Conservation (phyloP, 2,888 invertebrate genomes). For the Rhamnusium bicolor region DNA sequence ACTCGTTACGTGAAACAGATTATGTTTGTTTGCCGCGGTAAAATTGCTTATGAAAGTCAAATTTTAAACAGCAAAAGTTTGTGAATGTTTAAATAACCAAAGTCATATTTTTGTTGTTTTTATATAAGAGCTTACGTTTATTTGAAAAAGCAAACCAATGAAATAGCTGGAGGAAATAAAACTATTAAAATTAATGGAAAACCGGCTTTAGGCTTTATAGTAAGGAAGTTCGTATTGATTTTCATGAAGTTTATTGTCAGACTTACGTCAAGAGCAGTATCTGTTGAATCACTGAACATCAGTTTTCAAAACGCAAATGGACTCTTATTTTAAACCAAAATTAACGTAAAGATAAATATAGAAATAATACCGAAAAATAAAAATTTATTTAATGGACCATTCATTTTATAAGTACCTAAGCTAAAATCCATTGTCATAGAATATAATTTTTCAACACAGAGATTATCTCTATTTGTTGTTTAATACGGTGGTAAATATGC, state of each 20-base stretch:
- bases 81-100: too few species aligned
- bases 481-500: too few species aligned
- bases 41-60: background rate
- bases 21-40: background rate
- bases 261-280: background rate
- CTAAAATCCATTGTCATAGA: too few species aligned
- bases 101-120: too few species aligned
- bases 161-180: background rate
- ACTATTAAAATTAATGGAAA: background rate
- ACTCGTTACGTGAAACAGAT: too few species aligned
- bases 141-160: background rate
- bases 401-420: too few species aligned
- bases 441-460: too few species aligned
- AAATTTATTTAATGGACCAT: too few species aligned
- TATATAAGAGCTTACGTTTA: background rate
- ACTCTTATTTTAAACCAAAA: background rate
- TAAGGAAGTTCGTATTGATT: background rate
- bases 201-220: background rate
- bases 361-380: too few species aligned
- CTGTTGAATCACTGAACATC: background rate
- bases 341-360: background rate
- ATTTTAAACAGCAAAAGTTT: background rate
- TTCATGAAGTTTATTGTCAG: background rate
- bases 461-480: too few species aligned
- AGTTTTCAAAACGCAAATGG: background rate